These are phyloP conservation scores for Theretra japonica DNA, from an alignment of 2,888 invertebrate species.

Conservation along the genomic window DNA sequence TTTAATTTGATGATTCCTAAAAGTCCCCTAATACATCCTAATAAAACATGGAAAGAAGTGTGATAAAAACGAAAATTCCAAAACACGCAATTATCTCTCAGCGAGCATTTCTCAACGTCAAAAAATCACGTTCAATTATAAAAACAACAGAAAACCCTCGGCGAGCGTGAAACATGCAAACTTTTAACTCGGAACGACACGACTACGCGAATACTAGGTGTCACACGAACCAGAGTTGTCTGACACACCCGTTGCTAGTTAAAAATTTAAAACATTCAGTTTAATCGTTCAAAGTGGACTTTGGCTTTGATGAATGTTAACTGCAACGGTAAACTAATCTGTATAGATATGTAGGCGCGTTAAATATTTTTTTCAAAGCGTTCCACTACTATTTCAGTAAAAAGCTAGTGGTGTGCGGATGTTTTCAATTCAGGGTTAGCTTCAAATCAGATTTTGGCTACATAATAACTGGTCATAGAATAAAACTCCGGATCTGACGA, in stretches of 20 bases:
- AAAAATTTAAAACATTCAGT: slow-evolving; percentile 22
- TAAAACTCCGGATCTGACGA: too few relatives aligned
- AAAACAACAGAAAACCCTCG: slow-evolving; percentile 7
- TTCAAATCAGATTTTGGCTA: too few relatives aligned
- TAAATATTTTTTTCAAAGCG: background rate
- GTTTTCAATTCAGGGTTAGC: background rate
- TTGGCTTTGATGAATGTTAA: slow-evolving; percentile 20
- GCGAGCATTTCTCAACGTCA: too few relatives aligned
- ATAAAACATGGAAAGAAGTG: too few relatives aligned
- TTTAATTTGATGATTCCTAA: too few relatives aligned
- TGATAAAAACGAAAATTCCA: too few relatives aligned
- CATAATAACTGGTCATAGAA: too few relatives aligned
- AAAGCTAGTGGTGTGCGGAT: background rate
- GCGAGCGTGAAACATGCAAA: slow-evolving; percentile 8
- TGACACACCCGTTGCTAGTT: slow-evolving; percentile 8
- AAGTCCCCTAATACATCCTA: too few relatives aligned
- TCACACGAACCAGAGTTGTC: slow-evolving; percentile 2
- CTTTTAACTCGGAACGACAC: slow-evolving; percentile 15
- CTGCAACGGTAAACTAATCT: slow-evolving; percentile 16
- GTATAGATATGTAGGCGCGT: slow-evolving; percentile 1
- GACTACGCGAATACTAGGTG: slow-evolving; percentile 5
- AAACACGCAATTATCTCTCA: too few relatives aligned
- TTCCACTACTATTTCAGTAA: background rate
- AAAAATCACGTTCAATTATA: slow-evolving; percentile 18
- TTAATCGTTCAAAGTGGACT: slow-evolving; percentile 18